These are phyloP conservation scores for Iphiclides podalirius DNA, from an alignment of 2,888 invertebrate genomes.

Conservation along the genomic window DNA sequence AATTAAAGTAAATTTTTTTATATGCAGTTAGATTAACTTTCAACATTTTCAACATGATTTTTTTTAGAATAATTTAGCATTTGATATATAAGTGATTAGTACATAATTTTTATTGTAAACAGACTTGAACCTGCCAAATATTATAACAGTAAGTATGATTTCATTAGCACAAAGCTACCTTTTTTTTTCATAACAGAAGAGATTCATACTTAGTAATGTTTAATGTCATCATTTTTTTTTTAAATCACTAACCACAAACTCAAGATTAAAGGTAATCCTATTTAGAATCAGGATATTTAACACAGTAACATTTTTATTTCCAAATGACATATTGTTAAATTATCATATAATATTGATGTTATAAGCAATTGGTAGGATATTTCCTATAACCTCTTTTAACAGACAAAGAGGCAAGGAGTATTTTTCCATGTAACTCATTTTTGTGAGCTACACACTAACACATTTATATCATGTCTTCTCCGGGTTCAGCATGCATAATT, in stretches of 20 bases:
- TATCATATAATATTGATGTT: no score
- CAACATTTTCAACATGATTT: slow-evolving; percentile 7
- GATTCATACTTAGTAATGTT: background rate
- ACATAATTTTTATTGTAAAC: slow-evolving; percentile 32
- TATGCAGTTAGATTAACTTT: background rate
- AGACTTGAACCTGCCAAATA: slow-evolving; percentile 67
- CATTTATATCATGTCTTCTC: no score
- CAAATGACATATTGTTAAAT: no score
- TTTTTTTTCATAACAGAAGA: background rate
- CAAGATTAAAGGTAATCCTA: background rate
- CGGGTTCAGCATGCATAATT: no score
- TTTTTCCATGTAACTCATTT: no score
- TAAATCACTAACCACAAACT: background rate
- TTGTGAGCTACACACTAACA: no score
- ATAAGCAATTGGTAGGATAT: no score
- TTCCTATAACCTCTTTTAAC: no score
- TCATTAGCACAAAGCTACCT: slow-evolving; percentile 38
- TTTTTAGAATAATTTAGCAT: slow-evolving; percentile 15
- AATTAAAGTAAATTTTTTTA: slow-evolving; percentile 18
- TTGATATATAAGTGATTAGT: slow-evolving; percentile 25
- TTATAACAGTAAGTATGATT: slow-evolving; percentile 51
- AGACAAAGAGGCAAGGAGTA: no score
- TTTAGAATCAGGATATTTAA: slow-evolving; percentile 1
- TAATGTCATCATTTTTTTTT: slow-evolving; percentile 1
- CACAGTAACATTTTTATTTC: no score